Evolutionary conservation across 2,888 invertebrate species (phyloP), one percentile per base, ranked within the genome.

Genomic region (Cataglyphis livida): DNA sequence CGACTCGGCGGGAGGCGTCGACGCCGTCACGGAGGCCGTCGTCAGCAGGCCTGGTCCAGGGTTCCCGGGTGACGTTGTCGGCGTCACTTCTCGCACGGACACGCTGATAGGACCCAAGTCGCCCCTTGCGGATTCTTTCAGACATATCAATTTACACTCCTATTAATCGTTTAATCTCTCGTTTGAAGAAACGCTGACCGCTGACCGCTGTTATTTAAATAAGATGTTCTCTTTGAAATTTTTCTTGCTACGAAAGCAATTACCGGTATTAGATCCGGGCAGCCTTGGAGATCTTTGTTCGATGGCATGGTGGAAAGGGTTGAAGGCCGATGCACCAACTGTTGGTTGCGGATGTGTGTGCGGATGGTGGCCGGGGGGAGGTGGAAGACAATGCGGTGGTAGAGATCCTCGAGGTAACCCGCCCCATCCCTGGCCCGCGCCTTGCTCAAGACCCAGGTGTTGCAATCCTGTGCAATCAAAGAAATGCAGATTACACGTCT

Each of bases 321-420:
- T 94, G 89, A 94, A 94, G 79, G 94, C 94, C 78, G 94, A 94
- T 70, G 93, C 92, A 87, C 91, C 91, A 73, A 91, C 90, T 75
- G 51, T 51, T 51, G 93, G 87, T 32, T 93, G 92, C 61, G 93
- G 92, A 85, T 93, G 94, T 85, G 93, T 88, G 85, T 93, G 93
- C 83, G 93, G 91, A 85, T 92, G 93, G 87, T 92, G 93, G 89
- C 92, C 92, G 28, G 93, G 94, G 38, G 94, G 94, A 68, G 94
- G 94, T 75, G 94, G 95, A 88, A 94, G 93, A 92, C 95, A 94
- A 87, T 94, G 94, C 83, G 93, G 93, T 76, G 94, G 94, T 84
- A 93, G 85, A 84, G 93, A 93, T 79, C 93, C 93, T 83, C 94
- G 92, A 35, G 93, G 92, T 84, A 93, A 89, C 84, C 93, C 94